phyloP scores from a whole-genome alignment of 2,113 vertebrate species.

The Phrynocephalus versicolor region DNA sequence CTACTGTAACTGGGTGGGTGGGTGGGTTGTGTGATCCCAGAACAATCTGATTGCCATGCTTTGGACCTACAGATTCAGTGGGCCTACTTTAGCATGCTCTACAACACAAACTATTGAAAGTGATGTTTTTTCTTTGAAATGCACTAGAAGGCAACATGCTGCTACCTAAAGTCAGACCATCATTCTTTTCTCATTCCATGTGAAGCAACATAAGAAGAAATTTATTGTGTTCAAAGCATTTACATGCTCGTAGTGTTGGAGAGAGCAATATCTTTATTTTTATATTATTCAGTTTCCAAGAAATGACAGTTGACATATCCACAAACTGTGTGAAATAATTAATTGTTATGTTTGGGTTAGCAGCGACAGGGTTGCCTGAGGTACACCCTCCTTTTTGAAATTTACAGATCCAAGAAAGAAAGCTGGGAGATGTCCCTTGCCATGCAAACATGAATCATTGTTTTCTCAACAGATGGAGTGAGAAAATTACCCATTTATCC shows the following conservation, averaged over 20 bases:
- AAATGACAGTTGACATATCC: conserved; percentile 10
- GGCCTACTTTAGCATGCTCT: no score
- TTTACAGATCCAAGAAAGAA: neutral
- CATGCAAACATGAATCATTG: neutral
- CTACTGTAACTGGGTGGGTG: no score
- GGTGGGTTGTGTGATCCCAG: no score
- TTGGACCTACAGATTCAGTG: no score
- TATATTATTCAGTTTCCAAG: conserved; percentile 28
- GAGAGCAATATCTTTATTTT: neutral
- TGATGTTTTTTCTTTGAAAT: conserved; percentile 22
- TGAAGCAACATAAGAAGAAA: neutral
- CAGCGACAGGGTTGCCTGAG: neutral
- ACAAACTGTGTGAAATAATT: conserved; percentile 32
- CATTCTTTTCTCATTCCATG: conserved; percentile 8
- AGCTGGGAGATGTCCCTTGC: neutral
- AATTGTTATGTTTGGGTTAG: neutral
- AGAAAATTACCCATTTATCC: neutral
- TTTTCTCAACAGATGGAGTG: neutral
- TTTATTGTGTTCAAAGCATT: neutral
- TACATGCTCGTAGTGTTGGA: neutral
- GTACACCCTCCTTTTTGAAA: neutral
- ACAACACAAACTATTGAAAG: neutral
- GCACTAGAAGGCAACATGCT: neutral
- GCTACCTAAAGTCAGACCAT: neutral
- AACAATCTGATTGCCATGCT: no score